Evolutionary conservation across 2,888 invertebrate species (phyloP).

Genomic region (Lasioglossum malachurum): DNA sequence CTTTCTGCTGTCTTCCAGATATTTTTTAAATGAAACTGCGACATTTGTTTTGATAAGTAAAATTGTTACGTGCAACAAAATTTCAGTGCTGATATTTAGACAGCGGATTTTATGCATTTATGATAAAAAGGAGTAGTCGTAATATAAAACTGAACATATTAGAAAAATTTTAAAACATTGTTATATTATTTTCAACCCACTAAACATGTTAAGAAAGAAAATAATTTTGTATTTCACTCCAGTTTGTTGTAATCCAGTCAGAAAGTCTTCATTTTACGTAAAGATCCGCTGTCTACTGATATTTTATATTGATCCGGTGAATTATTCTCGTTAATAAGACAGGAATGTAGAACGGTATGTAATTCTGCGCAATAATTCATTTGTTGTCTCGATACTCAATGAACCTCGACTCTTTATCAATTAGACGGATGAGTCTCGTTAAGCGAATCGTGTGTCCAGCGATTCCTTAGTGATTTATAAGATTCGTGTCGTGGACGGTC

Average conservation of each 20-base stretch:
- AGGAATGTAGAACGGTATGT: not conserved
- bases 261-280: too few relatives aligned
- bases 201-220: too few relatives aligned
- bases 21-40: not conserved
- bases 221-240: too few relatives aligned
- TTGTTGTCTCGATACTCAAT: not conserved
- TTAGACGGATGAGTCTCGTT: conserved; percentile 34
- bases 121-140: too few relatives aligned
- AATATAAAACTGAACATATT: too few relatives aligned
- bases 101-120: too few relatives aligned
- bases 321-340: not conserved
- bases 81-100: too few relatives aligned
- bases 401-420: conserved; percentile 25
- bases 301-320: not conserved
- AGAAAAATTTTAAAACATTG: too few relatives aligned
- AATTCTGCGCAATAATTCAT: not conserved
- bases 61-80: not conserved
- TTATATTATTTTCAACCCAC: too few relatives aligned
- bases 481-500: conserved; percentile 19
- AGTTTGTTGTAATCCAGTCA: too few relatives aligned
- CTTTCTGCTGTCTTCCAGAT: not conserved
- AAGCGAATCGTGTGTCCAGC: conserved; percentile 14
- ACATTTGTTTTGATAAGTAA: not conserved
- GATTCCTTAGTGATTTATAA: conserved; percentile 53
- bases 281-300: too few relatives aligned